A percentile compares a stretch with the other conserved stretches of the same genome.
Conservation (phyloP, 2,888 invertebrate species). For the Pachymerium ferrugineum region DNA sequence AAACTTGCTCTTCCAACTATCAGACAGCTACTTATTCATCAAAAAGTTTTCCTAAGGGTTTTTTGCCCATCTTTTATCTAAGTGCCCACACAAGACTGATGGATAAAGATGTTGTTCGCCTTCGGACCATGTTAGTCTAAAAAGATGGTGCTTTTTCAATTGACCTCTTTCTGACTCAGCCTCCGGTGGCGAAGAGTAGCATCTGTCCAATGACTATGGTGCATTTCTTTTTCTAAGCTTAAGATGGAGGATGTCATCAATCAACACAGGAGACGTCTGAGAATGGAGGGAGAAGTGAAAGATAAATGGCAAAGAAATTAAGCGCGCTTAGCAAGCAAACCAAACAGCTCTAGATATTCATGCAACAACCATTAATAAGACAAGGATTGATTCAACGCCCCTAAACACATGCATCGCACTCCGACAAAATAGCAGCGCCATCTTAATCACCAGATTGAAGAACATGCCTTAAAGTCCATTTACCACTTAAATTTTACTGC, state of each 20-base stretch:
- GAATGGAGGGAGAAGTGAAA: neutral
- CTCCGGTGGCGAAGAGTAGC: neutral
- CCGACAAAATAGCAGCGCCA: neutral
- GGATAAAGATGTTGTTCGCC: slow-evolving; percentile 3
- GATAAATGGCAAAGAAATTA: slow-evolving; percentile 23
- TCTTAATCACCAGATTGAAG: neutral
- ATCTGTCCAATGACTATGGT: neutral
- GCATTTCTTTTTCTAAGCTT: neutral
- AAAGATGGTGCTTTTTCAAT: neutral
- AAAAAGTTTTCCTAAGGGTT: neutral
- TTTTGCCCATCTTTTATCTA: neutral
- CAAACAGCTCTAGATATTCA: slow-evolving; percentile 21
- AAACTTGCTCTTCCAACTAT: neutral
- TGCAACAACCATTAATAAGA: slow-evolving; percentile 10
- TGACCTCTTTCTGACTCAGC: neutral
- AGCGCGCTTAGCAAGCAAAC: slow-evolving; percentile 15
- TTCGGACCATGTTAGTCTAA: neutral
- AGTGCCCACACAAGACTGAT: neutral
- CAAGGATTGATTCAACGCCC: neutral
- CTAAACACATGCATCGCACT: neutral
- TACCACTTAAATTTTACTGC: slow-evolving; percentile 9
- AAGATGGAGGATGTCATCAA: slow-evolving; percentile 15
- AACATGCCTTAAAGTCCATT: neutral
- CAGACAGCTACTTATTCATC: slow-evolving; percentile 10
- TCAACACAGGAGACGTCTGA: neutral